These are phyloP conservation scores for Macrotus californicus DNA, from an alignment of 2,113 vertebrate species.

Conservation along the genomic window DNA sequence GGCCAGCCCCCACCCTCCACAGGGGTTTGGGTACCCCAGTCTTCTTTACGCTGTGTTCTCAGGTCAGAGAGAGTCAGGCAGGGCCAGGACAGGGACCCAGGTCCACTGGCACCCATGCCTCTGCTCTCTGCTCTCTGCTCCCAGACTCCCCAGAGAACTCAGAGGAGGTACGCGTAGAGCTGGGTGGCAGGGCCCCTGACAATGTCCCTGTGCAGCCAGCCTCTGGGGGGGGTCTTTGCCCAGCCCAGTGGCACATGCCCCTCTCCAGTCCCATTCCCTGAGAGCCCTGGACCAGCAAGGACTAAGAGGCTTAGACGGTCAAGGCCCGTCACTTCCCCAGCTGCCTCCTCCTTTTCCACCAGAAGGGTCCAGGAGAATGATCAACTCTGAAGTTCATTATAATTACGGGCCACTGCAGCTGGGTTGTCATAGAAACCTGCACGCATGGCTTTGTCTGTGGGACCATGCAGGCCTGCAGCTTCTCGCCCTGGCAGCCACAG, in stretches of 20 bases:
- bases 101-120: no score
- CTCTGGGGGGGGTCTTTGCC: background rate
- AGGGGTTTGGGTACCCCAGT: accelerated
- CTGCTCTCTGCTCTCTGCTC: background rate
- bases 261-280: background rate
- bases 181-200: background rate
- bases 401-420: conserved; percentile 71
- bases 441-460: accelerated
- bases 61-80: background rate
- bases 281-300: background rate
- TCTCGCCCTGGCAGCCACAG: background rate
- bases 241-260: accelerated
- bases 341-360: conserved; percentile 20
- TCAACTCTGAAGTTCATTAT: conserved; percentile 71
- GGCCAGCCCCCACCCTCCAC: background rate
- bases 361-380: conserved; percentile 53
- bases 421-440: conserved; percentile 78
- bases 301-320: background rate
- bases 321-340: accelerated
- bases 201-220: accelerated
- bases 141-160: accelerated
- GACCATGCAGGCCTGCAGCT: background rate
- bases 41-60: background rate
- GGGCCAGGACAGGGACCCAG: background rate
- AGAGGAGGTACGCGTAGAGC: accelerated